Evolutionary conservation across 2,113 vertebrate species (phyloP).

Genomic region (Progne subis): DNA sequence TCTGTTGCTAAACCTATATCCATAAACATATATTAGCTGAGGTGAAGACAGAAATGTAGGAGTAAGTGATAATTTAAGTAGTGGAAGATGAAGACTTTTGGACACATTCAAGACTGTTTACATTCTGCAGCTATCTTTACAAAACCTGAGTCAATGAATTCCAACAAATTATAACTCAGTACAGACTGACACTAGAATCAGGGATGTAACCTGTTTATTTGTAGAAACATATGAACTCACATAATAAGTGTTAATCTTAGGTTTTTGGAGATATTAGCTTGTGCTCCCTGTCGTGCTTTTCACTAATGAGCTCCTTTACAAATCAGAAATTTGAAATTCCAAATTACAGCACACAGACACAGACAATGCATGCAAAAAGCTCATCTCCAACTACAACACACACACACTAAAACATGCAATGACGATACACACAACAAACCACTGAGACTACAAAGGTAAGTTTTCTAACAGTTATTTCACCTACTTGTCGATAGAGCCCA

Average conservation of each 20-base stretch:
- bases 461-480: constrained; percentile 74
- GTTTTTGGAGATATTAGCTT: not conserved
- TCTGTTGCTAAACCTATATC: not conserved
- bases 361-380: constrained; percentile 60
- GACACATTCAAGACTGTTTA: not conserved
- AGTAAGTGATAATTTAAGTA: not conserved
- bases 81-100: not conserved
- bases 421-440: constrained; percentile 56
- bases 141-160: not conserved
- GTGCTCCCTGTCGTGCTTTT: not conserved
- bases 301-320: not conserved
- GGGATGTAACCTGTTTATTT: not conserved
- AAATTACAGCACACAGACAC: not conserved
- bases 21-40: not conserved
- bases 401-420: constrained; percentile 68
- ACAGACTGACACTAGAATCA: not conserved
- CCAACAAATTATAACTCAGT: not conserved
- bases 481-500: constrained; percentile 98
- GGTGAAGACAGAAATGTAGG: not conserved
- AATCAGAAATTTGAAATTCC: not conserved
- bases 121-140: not conserved
- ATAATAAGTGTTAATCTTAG: not conserved
- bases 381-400: not conserved
- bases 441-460: constrained; percentile 65
- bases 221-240: not conserved